phyloP scores from a whole-genome alignment of 2,888 invertebrate species.

The Agrochola litura region DNA sequence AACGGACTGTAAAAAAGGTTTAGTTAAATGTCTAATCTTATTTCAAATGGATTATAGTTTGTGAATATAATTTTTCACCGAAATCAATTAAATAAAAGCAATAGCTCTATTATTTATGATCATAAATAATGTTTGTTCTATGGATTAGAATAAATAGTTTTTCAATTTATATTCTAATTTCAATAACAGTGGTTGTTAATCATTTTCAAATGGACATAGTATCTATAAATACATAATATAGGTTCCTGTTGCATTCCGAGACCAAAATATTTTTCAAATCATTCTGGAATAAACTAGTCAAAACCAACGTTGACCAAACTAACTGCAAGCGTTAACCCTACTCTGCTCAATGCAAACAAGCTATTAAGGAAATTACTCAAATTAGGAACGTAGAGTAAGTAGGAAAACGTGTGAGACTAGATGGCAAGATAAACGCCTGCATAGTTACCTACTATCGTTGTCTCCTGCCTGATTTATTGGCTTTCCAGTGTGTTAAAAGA shows the following conservation, averaged over 20 bases:
- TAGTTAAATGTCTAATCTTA: no score
- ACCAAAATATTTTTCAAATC: no score
- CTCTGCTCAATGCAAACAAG: neutral
- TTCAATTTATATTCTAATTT: constrained; percentile 15
- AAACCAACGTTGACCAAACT: no score
- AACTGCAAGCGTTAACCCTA: constrained; percentile 8
- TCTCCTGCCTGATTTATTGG: constrained; percentile 68
- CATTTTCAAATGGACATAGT: constrained; percentile 16
- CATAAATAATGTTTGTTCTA: constrained; percentile 25
- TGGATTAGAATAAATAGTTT: constrained; percentile 1
- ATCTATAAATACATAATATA: no score
- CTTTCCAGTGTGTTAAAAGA: constrained; percentile 65
- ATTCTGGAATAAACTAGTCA: no score
- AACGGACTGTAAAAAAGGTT: no score
- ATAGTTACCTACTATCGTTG: constrained; percentile 56
- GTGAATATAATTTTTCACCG: no score
- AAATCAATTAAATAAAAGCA: constrained; percentile 24
- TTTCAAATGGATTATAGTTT: no score
- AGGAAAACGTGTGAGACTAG: constrained; percentile 39
- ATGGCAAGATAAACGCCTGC: constrained; percentile 40
- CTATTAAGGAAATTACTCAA: constrained; percentile 27
- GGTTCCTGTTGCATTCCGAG: no score
- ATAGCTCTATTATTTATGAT: constrained; percentile 5
- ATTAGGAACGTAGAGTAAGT: constrained; percentile 32
- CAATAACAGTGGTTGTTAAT: neutral